A percentile compares a stretch with the other conserved stretches of the same genome.
phyloP scores from a whole-genome alignment of 2,888 invertebrate genomes.

The Heteromyza rotundicornis region DNA sequence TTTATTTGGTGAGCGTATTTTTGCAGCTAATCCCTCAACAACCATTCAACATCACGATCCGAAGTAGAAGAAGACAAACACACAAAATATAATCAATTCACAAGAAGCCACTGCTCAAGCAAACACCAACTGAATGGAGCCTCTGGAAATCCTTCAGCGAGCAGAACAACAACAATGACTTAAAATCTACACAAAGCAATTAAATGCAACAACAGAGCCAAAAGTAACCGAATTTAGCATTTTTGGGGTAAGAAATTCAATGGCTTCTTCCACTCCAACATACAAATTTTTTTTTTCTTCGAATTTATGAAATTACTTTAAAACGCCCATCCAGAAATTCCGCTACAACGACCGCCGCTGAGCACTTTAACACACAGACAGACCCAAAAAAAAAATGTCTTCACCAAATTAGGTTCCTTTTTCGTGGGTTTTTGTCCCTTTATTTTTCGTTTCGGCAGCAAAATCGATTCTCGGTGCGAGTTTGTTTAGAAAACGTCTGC shows the following conservation, averaged over 20 bases:
- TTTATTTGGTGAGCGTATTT: not conserved
- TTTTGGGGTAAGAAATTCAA: not conserved
- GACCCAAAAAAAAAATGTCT: too few species aligned
- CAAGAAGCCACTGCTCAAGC: too few species aligned
- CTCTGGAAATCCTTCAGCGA: not conserved
- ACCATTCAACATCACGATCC: not conserved
- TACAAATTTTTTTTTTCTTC: too few species aligned
- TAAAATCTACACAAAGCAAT: not conserved
- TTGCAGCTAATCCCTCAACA: not conserved
- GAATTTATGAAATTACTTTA: not conserved
- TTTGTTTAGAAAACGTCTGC: not conserved
- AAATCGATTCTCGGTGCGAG: not conserved
- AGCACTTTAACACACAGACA: too few species aligned
- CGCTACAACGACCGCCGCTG: too few species aligned
- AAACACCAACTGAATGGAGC: not conserved
- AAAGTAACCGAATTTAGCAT: not conserved
- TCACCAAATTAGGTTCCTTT: conserved; percentile 1
- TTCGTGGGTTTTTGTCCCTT: not conserved
- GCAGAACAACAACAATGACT: not conserved
- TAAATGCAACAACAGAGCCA: not conserved
- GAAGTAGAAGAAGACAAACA: not conserved
- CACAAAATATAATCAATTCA: not conserved
- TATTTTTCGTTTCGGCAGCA: not conserved
- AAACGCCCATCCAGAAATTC: too few species aligned
- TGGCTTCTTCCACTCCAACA: too few species aligned